Base-by-base conservation (phyloP, 2,113 vertebrate species). In the Scomber scombrus region DNA sequence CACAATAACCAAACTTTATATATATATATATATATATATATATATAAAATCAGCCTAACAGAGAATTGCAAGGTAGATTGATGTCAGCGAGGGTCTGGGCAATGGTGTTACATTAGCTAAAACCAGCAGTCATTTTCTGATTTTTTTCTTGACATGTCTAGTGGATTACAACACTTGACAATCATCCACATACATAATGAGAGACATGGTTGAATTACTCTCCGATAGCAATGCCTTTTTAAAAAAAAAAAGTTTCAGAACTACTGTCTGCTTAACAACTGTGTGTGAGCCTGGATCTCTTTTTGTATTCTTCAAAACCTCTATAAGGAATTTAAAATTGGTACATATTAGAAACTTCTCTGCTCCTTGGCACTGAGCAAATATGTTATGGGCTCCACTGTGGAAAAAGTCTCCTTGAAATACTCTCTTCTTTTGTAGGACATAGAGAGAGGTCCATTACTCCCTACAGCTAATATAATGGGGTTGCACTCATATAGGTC, bases 401-500 rank as follows among this genome's bases (percentile, higher is more conserved):
- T 12, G 16, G 71, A 63, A 31, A 64, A 43, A 54, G 52, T 23
- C 10, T 54, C 31, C 46, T 75, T 75, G n/a, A 63, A 54, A 75
- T 54, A 54, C 45, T 40, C 9, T 9, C 34, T 64, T 63, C 58
- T 75, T 47, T 63, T 75, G 60, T 54, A 52, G 49, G 71, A 45
- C 10, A 60, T 75, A 29, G 60, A 45, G 1, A 75, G 29, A 54
- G 60, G 60, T 16, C 49, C 71, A 56, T 56, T 16, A 21, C 54
- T 21, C 54, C 54, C 16, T 8, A 56, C 5, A 16, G 54, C 54
- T 56, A 16, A 16, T 12, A 4, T 56, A 16, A 56, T 56, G 7
- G 54, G 54, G 19, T 56, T 56, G 54, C 3, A 56, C 16, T 56
- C 19, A 56, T n/a, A 56, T 11, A 56, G 54, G 12, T 56, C 54